Conservation (phyloP, 2,113 vertebrate species). For the Tonatia bakeri region DNA sequence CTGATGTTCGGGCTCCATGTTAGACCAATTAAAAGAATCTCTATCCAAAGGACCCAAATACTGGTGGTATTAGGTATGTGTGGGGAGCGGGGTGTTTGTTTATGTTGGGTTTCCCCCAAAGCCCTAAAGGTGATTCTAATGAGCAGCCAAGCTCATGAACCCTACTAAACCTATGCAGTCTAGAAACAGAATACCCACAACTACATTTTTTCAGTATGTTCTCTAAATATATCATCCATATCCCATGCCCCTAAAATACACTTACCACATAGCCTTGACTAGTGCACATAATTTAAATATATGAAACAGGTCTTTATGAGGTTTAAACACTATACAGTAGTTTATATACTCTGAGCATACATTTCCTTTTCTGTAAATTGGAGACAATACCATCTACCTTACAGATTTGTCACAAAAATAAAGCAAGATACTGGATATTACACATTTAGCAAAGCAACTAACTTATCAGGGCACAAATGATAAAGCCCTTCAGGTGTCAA, state of each 20-base stretch:
- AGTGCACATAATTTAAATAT: neutral
- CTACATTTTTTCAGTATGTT: neutral
- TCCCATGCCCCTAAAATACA: neutral
- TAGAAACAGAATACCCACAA: neutral
- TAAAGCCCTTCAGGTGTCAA: neutral
- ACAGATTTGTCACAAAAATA: neutral
- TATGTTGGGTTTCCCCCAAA: neutral
- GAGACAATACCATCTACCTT: neutral
- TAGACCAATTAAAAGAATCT: neutral
- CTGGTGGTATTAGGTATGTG: neutral
- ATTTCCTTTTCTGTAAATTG: neutral
- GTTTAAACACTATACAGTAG: neutral
- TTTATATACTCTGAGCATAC: neutral
- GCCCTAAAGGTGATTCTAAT: neutral
- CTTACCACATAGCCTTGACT: neutral
- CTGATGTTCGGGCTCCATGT: neutral
- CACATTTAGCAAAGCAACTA: neutral
- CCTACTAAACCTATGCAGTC: neutral
- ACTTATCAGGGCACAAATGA: neutral
- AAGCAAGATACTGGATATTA: neutral
- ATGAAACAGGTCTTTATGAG: neutral
- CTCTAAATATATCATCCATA: neutral
- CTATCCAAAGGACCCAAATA: neutral
- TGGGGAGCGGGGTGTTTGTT: neutral
- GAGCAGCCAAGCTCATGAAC: neutral